phyloP scores from a whole-genome alignment of 2,113 vertebrate species.

The Rousettus leschenaultii region DNA sequence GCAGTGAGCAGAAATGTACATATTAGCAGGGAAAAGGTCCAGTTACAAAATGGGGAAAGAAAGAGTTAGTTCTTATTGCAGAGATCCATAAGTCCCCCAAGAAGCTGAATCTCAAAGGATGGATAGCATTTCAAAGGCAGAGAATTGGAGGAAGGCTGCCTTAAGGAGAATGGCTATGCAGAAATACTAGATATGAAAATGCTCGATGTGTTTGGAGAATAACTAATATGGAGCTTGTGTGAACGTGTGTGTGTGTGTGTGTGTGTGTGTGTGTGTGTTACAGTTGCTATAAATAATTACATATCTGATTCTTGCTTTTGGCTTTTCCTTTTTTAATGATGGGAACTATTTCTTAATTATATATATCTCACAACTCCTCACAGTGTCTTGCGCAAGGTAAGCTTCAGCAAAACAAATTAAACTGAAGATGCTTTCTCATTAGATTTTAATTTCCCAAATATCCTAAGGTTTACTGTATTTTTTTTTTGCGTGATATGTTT shows the following conservation, averaged over 20 bases:
- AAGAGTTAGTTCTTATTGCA: neutral
- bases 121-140: neutral
- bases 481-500: neutral
- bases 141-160: neutral
- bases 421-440: constrained; percentile 27
- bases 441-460: constrained; percentile 48
- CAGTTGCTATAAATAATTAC: neutral
- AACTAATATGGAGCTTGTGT: neutral
- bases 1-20: neutral
- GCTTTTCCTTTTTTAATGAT: neutral
- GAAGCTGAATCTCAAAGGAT: neutral
- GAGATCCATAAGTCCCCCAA: neutral
- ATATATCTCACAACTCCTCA: neutral
- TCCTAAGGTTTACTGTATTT: constrained; percentile 31
- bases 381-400: neutral
- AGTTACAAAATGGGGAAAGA: neutral
- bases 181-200: neutral
- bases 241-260: neutral
- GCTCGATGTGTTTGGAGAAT: neutral
- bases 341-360: neutral
- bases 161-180: neutral
- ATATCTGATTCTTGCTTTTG: neutral
- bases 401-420: constrained; percentile 19
- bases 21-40: neutral
- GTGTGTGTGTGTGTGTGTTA: neutral